Evolutionary conservation across 2,113 vertebrate species (phyloP).

Genomic region (Cygnus atratus): DNA sequence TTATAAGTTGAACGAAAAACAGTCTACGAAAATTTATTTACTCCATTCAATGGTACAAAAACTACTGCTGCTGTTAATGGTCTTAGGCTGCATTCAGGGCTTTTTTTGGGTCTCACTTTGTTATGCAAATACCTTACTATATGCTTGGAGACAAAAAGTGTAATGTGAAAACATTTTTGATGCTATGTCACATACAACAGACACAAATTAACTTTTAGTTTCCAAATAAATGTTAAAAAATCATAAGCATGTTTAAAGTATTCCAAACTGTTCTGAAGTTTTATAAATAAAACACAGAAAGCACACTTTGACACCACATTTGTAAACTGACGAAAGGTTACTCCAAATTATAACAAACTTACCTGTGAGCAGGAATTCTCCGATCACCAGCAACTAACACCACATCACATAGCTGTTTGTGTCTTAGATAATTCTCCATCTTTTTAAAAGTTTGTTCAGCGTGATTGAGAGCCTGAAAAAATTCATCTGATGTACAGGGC

Average conservation of each 20-base stretch:
- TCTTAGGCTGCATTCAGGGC: neutral
- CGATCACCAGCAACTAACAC: conserved; percentile 93
- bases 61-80: neutral
- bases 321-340: neutral
- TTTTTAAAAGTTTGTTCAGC: conserved; percentile 94
- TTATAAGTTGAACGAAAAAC: neutral
- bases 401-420: conserved; percentile 94
- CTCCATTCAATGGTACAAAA: neutral
- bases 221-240: neutral
- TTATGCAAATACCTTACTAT: neutral
- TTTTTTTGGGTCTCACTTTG: neutral
- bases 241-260: neutral
- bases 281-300: neutral
- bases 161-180: neutral
- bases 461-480: conserved; percentile 93
- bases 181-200: neutral
- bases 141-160: neutral
- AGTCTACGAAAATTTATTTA: neutral
- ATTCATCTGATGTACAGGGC: conserved; percentile 91
- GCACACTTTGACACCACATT: neutral
- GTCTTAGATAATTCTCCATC: conserved; percentile 96
- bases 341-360: neutral
- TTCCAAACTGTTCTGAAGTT: neutral
- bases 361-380: conserved; percentile 98
- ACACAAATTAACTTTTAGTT: neutral